Base-by-base conservation (phyloP, 1,140 invertebrate species). In the Acyrthosiphon pisum region DNA sequence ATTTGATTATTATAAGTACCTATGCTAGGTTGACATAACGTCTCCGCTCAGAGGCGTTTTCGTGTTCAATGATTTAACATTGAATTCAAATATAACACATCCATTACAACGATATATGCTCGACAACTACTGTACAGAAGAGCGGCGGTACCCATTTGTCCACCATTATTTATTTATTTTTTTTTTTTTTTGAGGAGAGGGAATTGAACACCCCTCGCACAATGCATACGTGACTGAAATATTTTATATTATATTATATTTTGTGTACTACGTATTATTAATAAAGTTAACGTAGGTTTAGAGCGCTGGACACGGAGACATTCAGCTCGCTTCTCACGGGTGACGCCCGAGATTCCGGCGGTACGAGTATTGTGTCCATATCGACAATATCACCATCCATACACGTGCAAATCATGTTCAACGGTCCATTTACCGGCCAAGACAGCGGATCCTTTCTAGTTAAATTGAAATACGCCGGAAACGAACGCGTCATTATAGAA, bases 331-430 rank as follows among this genome's bases (percentile, higher is more conserved):
- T 98, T 14, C 91, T 93, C n/a, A 95, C 95, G 18, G 93, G 94
- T 6, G 56, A 87, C 11, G 95, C 96, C 81, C 95, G 95, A 44
- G 97, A 97, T 6, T 96, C 97, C 44, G 98, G 97, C 30, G 98
- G 97, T 2, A 98, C 98, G 1, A 98, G 98, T 9, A 97, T 98
- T 30, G 97, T 99, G 0, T 98, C 98, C 0, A 97, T 97, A 0
- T 97, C 96, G 2, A 97, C 97, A 2, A 96, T 97, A 0, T 96
- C 97, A 0, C 97, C 97, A 0, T 97, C 97, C 6, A 96, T 98
- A 93, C 98, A 98, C 94, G 95, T 98, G 1, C 97, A 97, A 0
- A 95, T 98, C 0, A 96, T 98, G 0, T 98, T 98, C 94, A 98
- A 98, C 94, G 98, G 98, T 0, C 95, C 96, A 22, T 50, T 56